Evolutionary conservation across 92 coral and sea anemone genomes (phyloP).

Genomic region (Meandrina meandrites): DNA sequence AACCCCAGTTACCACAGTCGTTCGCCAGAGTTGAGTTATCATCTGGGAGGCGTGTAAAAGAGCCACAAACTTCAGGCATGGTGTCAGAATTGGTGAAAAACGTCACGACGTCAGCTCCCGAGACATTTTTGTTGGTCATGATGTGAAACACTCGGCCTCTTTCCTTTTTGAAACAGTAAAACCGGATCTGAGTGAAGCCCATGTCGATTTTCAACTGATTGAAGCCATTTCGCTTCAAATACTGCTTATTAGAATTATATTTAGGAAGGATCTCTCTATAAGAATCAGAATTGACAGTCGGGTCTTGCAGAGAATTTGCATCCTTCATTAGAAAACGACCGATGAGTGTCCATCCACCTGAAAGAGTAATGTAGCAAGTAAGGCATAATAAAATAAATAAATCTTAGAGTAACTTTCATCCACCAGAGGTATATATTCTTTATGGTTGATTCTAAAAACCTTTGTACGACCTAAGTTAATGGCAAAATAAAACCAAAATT

Average conservation of each 20-base stretch:
- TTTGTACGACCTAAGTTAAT: too few relatives aligned
- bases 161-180: conserved; percentile 41
- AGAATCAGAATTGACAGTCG: background rate
- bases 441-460: too few relatives aligned
- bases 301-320: background rate
- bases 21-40: conserved; percentile 34
- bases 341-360: conserved; percentile 19
- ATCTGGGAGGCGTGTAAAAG: conserved; percentile 50
- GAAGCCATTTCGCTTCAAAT: background rate
- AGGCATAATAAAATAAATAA: too few relatives aligned
- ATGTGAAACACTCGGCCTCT: conserved; percentile 54
- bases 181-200: conserved; percentile 58
- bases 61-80: conserved; percentile 32
- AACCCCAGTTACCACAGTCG: conserved; percentile 48
- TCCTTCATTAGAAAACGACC: background rate
- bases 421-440: background rate
- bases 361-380: background rate
- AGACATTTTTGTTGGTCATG: conserved; percentile 35
- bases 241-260: background rate
- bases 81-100: conserved; percentile 19
- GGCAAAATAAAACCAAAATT: too few relatives aligned
- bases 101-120: conserved; percentile 34
- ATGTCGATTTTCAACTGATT: conserved; percentile 30
- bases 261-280: conserved; percentile 8
- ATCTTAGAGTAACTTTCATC: background rate